Conservation (phyloP, 2,113 vertebrate genomes). For the Mobula birostris region DNA sequence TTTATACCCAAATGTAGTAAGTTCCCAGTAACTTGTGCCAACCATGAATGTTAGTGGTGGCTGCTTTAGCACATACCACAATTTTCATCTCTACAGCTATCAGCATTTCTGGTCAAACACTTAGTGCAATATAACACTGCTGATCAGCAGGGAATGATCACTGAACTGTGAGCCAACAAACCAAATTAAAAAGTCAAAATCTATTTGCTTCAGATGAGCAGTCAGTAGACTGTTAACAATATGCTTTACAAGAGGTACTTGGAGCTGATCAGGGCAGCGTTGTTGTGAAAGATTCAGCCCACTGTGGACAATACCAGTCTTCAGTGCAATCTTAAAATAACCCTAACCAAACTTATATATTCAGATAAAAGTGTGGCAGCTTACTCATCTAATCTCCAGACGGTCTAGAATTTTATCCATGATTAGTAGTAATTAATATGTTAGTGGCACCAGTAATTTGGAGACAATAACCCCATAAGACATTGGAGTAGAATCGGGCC, state of each 20-base stretch:
- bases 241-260: slow-evolving; percentile 41
- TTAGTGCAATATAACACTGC: slow-evolving; percentile 41
- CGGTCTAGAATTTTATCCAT: no score
- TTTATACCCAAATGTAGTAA: no score
- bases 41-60: no score
- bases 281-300: slow-evolving; percentile 9
- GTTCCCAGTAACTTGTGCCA: no score
- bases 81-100: not conserved
- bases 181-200: slow-evolving; percentile 51
- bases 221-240: slow-evolving; percentile 39
- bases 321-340: slow-evolving; percentile 38
- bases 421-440: no score
- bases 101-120: slow-evolving; percentile 17
- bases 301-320: slow-evolving; percentile 44
- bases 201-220: slow-evolving; percentile 50
- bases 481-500: no score
- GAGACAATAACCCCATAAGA: no score
- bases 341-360: not conserved
- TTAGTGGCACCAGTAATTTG: no score
- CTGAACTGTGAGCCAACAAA: slow-evolving; percentile 50
- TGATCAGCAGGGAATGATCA: slow-evolving; percentile 47
- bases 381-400: not conserved
- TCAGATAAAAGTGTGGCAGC: not conserved
- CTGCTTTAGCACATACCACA: no score
- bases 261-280: slow-evolving; percentile 27